Conservation (phyloP, 2,113 vertebrate species). For the Actenoides lindsayi region DNA sequence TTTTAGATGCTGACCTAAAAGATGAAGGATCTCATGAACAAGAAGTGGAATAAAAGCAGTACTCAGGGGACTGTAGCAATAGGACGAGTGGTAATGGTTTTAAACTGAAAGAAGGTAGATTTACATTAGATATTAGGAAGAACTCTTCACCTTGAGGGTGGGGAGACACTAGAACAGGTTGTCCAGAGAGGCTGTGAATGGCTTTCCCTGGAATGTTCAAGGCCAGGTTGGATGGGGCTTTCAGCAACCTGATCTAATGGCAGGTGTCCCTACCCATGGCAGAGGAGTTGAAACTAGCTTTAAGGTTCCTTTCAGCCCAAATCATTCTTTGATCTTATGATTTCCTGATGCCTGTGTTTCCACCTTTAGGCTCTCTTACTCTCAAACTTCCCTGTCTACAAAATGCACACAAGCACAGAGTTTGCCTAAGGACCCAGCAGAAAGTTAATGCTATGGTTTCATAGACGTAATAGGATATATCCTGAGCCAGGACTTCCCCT, state of each 20-base stretch:
- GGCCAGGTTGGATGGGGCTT: background rate
- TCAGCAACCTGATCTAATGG: background rate
- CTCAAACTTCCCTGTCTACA: background rate
- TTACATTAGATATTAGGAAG: no score
- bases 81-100: background rate
- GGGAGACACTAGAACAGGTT: background rate
- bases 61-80: background rate
- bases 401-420: background rate
- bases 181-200: background rate
- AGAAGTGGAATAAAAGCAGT: background rate
- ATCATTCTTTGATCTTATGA: background rate
- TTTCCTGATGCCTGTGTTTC: background rate
- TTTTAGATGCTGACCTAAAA: background rate
- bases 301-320: background rate
- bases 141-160: no score
- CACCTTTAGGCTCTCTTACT: background rate
- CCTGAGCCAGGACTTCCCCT: background rate
- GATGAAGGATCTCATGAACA: background rate
- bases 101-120: background rate
- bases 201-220: background rate
- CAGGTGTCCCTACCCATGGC: background rate
- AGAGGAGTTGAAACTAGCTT: background rate
- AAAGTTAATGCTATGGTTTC: background rate
- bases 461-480: background rate
- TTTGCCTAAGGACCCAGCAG: background rate